These are phyloP conservation scores for Platypus cylindrus DNA, from an alignment of 2,888 invertebrate genomes.

Conservation along the genomic window DNA sequence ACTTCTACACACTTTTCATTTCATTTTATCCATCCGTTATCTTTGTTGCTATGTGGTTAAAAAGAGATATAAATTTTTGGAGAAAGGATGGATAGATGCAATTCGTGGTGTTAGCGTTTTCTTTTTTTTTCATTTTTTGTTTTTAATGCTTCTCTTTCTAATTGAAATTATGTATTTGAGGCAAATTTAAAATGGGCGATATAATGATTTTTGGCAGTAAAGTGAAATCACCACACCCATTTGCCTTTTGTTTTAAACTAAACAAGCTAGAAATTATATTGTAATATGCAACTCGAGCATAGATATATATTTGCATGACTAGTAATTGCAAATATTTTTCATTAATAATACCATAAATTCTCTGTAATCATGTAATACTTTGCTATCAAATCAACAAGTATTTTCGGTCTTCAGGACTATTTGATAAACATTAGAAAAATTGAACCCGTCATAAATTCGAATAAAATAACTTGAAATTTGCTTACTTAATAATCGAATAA, in stretches of 20 bases:
- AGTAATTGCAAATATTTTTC: no score
- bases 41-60: constrained; percentile 37
- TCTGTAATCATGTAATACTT: no score
- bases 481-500: neutral
- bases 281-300: no score
- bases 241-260: neutral
- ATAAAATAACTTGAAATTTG: neutral
- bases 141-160: no score
- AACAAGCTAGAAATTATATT: neutral
- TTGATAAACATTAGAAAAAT: no score
- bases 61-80: constrained; percentile 36
- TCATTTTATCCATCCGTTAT: constrained; percentile 38
- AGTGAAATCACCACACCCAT: constrained; percentile 11
- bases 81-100: constrained; percentile 28
- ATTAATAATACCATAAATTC: no score
- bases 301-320: no score
- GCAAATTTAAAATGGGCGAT: constrained; percentile 6
- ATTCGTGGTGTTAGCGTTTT: constrained; percentile 10
- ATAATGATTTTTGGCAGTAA: constrained; percentile 4
- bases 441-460: neutral
- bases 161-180: no score
- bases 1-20: constrained; percentile 35
- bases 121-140: constrained; percentile 5
- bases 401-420: no score
- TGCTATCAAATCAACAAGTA: no score